Evolutionary conservation across 2,888 invertebrate genomes (phyloP).

Genomic region (Heliconius sara): DNA sequence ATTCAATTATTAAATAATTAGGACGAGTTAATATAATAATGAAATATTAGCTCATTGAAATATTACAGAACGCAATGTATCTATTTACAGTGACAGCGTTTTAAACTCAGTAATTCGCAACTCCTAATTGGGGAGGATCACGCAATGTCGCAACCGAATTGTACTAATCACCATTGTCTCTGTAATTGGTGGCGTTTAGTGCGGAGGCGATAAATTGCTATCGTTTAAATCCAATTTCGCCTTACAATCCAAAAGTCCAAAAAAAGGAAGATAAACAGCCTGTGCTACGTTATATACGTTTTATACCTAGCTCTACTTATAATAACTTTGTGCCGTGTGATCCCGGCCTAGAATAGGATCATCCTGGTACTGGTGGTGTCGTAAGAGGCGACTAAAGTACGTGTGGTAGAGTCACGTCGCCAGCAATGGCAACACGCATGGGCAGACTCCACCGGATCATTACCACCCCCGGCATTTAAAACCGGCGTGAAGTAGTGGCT

Average conservation of each 20-base stretch:
- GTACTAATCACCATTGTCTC: slow-evolving; percentile 66
- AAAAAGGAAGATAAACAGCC: slow-evolving; percentile 18
- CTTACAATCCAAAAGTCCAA: slow-evolving; percentile 35
- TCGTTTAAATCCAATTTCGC: slow-evolving; percentile 67
- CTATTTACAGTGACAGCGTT: slow-evolving; percentile 35
- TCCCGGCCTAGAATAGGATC: too few relatives aligned
- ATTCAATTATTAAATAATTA: neutral
- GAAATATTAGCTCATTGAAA: neutral
- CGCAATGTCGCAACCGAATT: slow-evolving; percentile 72
- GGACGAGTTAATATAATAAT: neutral
- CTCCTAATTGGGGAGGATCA: slow-evolving; percentile 59
- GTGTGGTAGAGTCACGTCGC: too few relatives aligned
- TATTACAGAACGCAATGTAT: slow-evolving; percentile 9
- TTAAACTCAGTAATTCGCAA: slow-evolving; percentile 35
- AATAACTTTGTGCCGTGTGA: too few relatives aligned
- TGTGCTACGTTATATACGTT: neutral
- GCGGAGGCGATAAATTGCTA: slow-evolving; percentile 70
- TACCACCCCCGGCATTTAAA: too few relatives aligned
- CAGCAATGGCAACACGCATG: too few relatives aligned
- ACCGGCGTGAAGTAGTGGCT: too few relatives aligned
- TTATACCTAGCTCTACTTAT: neutral
- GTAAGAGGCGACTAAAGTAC: too few relatives aligned
- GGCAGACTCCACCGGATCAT: too few relatives aligned
- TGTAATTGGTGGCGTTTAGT: slow-evolving; percentile 65
- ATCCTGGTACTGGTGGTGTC: too few relatives aligned